Evolutionary conservation across 1,140 invertebrate genomes (phyloP), one percentile per base, ranked within the genome.

Genomic region (Drosophila rufa): DNA sequence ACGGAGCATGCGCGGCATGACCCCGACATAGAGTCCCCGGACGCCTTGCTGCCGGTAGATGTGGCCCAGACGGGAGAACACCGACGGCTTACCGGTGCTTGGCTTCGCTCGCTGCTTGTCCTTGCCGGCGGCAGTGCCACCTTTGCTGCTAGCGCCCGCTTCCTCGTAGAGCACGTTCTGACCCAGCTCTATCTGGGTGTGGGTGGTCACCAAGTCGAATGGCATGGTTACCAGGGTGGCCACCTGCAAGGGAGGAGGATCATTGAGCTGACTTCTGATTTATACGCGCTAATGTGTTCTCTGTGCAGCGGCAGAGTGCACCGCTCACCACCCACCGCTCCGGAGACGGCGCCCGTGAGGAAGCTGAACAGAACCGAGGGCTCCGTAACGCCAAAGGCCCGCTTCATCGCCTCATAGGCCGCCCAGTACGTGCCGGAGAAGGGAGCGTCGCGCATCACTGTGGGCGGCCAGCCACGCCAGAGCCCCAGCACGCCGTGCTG

Each of bases 191-290:
- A 99, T 99, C 94, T 99, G 99, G 82, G 97, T 96, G 91, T 99
- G 97, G 3, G 99, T 99, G 94, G 99, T 99, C 0, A 99, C 96
- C 15, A 99, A 98, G 94, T 99, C 99, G 94, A 99, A 99, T 19
- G 99, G 99, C 80, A 98, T 95, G 4, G 99, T 99, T 3, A 98
- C 78, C 46, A 97, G 94, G 11, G 97, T 97, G 50, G 99, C 98
- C 82, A 99, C 91, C 97, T 98, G 91, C 55, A 94, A 94, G 38
- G 11, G 9, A 4, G 19, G 22, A 8, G 7, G 4, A 8, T 27
- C 19, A 14, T 15, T 42, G 3, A 40, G n/a, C 25, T 33, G 1
- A 51, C 22, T 36, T 55, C 7, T 12, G 25, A 27, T 19, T 36
- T 9, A 30, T 56, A 14, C 4, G 12, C 19, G 15, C 27, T 11